These are phyloP conservation scores for Sitobion miscanthi DNA, from an alignment of 1,140 invertebrate genomes.

Conservation along the genomic window DNA sequence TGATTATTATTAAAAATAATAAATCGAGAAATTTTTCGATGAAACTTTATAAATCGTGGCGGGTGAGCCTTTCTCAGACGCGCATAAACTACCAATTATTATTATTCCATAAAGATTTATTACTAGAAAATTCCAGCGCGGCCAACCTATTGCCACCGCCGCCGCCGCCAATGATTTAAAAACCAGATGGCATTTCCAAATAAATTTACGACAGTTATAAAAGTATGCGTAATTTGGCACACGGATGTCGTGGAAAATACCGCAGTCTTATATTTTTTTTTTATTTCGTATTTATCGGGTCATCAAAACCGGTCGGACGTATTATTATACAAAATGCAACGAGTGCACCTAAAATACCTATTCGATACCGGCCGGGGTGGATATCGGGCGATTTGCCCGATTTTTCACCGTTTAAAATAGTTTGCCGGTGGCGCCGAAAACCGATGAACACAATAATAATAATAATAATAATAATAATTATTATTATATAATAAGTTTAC, in stretches of 20 bases:
- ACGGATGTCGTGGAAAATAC: not conserved
- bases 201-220: not conserved
- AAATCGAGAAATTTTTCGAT: not conserved
- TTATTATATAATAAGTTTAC: not conserved
- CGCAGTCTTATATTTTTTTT: not conserved
- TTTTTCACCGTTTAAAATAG: not conserved
- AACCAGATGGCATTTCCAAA: not conserved
- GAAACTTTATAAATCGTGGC: not conserved
- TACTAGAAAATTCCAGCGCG: not conserved
- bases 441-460: not conserved
- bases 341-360: not conserved
- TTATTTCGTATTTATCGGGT: not conserved
- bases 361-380: not conserved
- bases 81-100: slow-evolving; percentile 1
- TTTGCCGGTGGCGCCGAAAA: not conserved
- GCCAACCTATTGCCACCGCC: not conserved
- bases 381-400: not conserved
- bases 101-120: slow-evolving; percentile 18
- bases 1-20: not conserved
- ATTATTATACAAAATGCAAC: not conserved
- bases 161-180: not conserved
- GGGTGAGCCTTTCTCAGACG: not conserved
- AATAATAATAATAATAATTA: not conserved
- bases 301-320: not conserved
- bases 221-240: not conserved